Evolutionary conservation across 2,888 invertebrate species (phyloP).

Genomic region (Altica lythri): DNA sequence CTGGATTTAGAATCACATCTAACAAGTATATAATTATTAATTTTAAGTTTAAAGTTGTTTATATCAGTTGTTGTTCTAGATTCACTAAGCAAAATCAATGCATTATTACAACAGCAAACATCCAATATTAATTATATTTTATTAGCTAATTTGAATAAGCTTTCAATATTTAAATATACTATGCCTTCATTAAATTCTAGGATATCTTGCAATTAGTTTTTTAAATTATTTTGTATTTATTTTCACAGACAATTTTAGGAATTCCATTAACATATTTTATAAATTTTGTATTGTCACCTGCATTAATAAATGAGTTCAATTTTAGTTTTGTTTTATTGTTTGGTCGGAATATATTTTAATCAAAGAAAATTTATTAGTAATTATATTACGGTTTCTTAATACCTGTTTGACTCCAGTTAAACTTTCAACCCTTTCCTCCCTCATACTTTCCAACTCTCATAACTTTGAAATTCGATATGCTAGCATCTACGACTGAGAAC

Average conservation of each 20-base stretch:
- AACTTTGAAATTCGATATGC: too few species aligned
- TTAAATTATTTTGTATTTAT: too few species aligned
- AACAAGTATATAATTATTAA: background rate
- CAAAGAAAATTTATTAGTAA: background rate
- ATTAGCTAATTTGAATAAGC: slow-evolving; percentile 11
- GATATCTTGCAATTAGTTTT: background rate
- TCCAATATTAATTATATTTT: slow-evolving; percentile 2
- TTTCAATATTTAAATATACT: slow-evolving; percentile 18
- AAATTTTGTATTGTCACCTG: slow-evolving; percentile 3
- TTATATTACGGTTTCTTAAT: background rate
- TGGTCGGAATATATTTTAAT: background rate
- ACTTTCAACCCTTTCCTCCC: background rate
- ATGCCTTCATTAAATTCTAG: slow-evolving; percentile 10
- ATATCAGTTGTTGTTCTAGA: background rate
- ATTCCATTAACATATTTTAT: slow-evolving; percentile 7
- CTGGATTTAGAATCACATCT: background rate
- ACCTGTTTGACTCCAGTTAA: background rate
- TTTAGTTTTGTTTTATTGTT: too few species aligned
- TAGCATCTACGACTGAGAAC: background rate
- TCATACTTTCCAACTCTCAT: background rate
- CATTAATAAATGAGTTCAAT: slow-evolving; percentile 3
- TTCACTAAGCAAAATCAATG: background rate
- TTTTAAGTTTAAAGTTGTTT: background rate
- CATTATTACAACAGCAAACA: background rate
- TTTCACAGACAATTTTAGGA: slow-evolving; percentile 3